A percentile compares a stretch with the other conserved stretches of the same genome.
phyloP scores from a whole-genome alignment of 2,113 vertebrate genomes.

The Sinocyclocheilus anophthalmus region DNA sequence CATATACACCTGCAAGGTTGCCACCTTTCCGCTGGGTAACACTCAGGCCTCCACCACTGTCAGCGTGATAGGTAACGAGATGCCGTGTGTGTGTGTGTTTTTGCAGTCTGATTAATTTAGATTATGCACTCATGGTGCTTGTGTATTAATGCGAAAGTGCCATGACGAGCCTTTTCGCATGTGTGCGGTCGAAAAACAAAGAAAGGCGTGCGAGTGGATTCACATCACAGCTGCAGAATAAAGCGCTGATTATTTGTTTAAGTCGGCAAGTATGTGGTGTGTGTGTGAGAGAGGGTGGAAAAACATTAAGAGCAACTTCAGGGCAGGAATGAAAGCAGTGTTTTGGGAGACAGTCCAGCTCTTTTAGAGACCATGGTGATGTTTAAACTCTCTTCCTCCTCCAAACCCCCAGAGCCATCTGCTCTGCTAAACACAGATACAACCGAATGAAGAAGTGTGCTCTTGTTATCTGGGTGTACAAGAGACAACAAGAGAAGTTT shows the following conservation, averaged over 20 bases:
- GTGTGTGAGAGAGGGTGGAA: neutral
- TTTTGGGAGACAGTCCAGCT: constrained; percentile 27
- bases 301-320: constrained; percentile 15
- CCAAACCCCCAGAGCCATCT: constrained; percentile 43
- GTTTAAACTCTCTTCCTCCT: constrained; percentile 37
- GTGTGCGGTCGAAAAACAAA: constrained; percentile 16
- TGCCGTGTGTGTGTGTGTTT: neutral
- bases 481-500: constrained; percentile 1
- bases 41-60: constrained; percentile 86
- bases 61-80: constrained; percentile 84
- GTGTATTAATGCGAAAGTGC: constrained; percentile 25
- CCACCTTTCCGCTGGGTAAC: constrained; percentile 94
- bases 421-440: constrained; percentile 28
- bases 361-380: constrained; percentile 41
- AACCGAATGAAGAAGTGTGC: constrained; percentile 9
- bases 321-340: constrained; percentile 36
- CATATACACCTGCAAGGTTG: constrained; percentile 89
- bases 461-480: neutral
- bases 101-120: constrained; percentile 5
- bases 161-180: constrained; percentile 26
- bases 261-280: constrained; percentile 7
- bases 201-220: constrained; percentile 12
- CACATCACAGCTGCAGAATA: constrained; percentile 28
- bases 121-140: constrained; percentile 1
- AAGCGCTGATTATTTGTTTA: neutral